Base-by-base conservation (phyloP, 2,888 invertebrate species). In the Meiosimyza platycephala region DNA sequence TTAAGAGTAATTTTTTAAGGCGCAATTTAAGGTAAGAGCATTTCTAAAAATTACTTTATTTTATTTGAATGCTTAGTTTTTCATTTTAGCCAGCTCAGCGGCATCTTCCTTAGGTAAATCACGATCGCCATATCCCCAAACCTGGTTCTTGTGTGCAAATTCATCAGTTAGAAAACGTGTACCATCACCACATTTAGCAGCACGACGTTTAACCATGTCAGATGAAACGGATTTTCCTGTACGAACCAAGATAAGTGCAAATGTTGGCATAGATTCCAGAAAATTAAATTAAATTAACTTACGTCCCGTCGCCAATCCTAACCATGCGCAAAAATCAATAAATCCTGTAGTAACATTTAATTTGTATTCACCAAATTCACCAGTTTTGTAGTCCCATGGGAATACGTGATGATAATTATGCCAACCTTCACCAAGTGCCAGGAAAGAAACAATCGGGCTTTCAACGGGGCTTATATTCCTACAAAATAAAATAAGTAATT, bases 271-370 rank as follows among this genome's bases (percentile, higher is more conserved):
- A 60, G 3, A 60, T 22, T 55, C 22, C 18, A 48, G 6, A 22
- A 47, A 22, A 16, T 50, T 18, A 11, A 3, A 6, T 15, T 15
- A 15, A 28, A 15, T 40, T 9, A 40, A 82, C 90, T 88, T 84
- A 88, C 94, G 88, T 82, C 95, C 95, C 83, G 93, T 94, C 1
- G 94, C 96, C 91, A 93, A 93, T 60, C 96, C 96, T 40, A 96
- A 83, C 78, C 88, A 90, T 0, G 94, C 93, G 83, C 93, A 95
- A 6, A 90, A 87, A 83, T 97, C 93, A 76, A 97, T 95, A 79
- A 96, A 93, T 0, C 89, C 89, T 0, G 95, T 95, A 0, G 95
- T 95, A 0, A 93, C 84, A 84, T 97, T 97, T 71, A 90, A 85
- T 15, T 88, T 86, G 72, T 92, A 88, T 69, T 89, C 86, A 0